Base-by-base conservation (phyloP, 2,797 vertebrate species). In the Molossus alvarezi region DNA sequence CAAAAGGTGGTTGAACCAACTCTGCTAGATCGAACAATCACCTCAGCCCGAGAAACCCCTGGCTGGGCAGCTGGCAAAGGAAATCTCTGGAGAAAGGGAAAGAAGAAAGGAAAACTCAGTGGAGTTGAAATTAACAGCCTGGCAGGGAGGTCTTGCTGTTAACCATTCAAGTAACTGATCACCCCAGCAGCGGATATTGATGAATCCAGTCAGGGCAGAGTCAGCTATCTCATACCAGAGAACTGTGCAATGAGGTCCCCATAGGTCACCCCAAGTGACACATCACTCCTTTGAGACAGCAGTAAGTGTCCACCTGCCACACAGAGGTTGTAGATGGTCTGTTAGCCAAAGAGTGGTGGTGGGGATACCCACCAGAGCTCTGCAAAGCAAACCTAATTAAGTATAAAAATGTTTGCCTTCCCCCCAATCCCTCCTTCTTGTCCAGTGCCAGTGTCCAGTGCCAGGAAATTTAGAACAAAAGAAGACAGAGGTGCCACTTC, bases 61-160 rank as follows among this genome's bases (percentile, higher is more conserved):
- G 62, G 51, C 21, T 64, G 12, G 9, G 21, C 48, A 81, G 37
- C 0, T 77, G 73, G 73, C n/a, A 60, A 9, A 45, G 33, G 29
- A 94, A 88, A 92, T n/a, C 88, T 67, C 10, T n/a, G 29, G 77
- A 82, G 82, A 90, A 90, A 85, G 6, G 2, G 23, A 82, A 64
- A 45, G 23, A 51, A 51, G 41, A 9, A 53, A 83, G 80, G 84
- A 57, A n/a, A n/a, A 67, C 58, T 60, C 53, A n/a, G 0, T 58
- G 15, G 37, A 37, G 13, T 37, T 87, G 57, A 95, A 87, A 88
- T 81, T 8, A 73, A 62, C 2, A 95, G 48, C 45, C 10, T 51
- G 20, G 53, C 5, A 84, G 37, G 48, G 41, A 90, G 11, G 57
- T 62, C 51, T 80, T 90, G 9, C 45, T 88, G 18, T 37, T 55